Conservation (phyloP, 2,888 invertebrate genomes). For the Drosophila meridiana region DNA sequence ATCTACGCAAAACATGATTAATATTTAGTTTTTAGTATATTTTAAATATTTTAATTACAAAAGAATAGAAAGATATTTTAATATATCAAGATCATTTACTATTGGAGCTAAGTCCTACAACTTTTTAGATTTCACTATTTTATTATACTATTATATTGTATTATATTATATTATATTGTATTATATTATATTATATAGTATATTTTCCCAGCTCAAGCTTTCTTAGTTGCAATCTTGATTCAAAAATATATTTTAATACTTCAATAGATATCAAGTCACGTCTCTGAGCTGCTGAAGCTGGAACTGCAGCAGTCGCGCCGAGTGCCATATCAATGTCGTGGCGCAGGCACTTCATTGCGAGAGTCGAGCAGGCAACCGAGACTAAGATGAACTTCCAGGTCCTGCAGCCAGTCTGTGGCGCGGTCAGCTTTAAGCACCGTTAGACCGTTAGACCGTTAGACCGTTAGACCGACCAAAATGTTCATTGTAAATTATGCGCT, state of each 20-base stretch:
- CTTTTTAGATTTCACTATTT: neutral
- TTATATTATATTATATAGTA: too few relatives aligned
- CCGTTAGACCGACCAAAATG: conserved; percentile 51
- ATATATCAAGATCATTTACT: neutral
- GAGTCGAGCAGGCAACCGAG: conserved; percentile 5
- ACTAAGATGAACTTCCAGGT: conserved; percentile 24
- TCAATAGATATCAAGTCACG: neutral
- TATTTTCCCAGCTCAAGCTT: too few relatives aligned
- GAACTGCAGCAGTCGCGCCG: conserved; percentile 4
- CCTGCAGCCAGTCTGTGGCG: conserved; percentile 42
- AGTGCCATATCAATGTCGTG: conserved; percentile 35
- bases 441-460: conserved; percentile 36
- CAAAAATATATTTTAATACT: neutral
- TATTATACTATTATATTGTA: too few relatives aligned
- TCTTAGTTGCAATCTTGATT: too few relatives aligned
- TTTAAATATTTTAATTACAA: neutral
- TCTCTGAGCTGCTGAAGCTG: neutral
- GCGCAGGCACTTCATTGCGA: conserved; percentile 10
- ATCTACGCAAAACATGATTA: too few relatives aligned
- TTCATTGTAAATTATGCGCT: conserved; percentile 78
- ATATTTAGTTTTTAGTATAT: neutral
- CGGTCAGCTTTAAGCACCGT: conserved; percentile 59
- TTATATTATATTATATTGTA: too few relatives aligned
- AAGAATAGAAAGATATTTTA: neutral
- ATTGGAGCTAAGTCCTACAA: neutral